Percentiles rank a stretch among this genome's conserved stretches.
Conservation (phyloP, 2,797 vertebrate species). For the Rhynchonycteris naso region DNA sequence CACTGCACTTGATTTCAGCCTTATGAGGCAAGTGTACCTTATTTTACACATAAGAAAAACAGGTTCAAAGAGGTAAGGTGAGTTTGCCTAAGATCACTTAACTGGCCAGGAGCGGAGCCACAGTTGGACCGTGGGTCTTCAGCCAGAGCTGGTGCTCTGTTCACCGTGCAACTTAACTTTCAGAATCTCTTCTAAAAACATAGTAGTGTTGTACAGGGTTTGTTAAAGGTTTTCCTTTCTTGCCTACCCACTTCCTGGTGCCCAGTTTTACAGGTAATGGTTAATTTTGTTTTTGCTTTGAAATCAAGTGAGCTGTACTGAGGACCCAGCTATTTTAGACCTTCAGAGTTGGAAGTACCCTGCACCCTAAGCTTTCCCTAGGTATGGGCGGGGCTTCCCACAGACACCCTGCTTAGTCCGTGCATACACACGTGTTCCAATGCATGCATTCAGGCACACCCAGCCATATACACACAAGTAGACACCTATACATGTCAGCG, state of each 20-base stretch:
- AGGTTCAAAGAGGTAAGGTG: background rate
- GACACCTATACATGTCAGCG: background rate
- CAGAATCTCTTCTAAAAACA: background rate
- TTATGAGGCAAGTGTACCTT: background rate
- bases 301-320: background rate
- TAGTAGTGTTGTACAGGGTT: rapidly evolving
- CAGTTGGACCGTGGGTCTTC: background rate
- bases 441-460: background rate
- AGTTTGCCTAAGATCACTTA: background rate
- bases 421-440: background rate
- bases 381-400: background rate
- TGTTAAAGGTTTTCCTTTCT: background rate
- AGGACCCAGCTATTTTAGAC: background rate
- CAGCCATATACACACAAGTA: background rate
- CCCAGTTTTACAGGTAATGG: background rate
- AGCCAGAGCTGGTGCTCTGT: background rate
- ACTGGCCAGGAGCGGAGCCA: background rate
- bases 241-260: background rate
- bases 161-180: background rate
- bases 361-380: background rate
- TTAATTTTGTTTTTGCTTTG: conserved; percentile 28
- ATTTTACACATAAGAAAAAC: background rate
- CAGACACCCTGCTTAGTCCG: background rate
- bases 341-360: background rate
- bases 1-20: background rate